A percentile compares a stretch with the other conserved stretches of the same genome.
These are phyloP conservation scores for Azemiops feae DNA, from an alignment of 2,113 vertebrate species.

Conservation along the genomic window DNA sequence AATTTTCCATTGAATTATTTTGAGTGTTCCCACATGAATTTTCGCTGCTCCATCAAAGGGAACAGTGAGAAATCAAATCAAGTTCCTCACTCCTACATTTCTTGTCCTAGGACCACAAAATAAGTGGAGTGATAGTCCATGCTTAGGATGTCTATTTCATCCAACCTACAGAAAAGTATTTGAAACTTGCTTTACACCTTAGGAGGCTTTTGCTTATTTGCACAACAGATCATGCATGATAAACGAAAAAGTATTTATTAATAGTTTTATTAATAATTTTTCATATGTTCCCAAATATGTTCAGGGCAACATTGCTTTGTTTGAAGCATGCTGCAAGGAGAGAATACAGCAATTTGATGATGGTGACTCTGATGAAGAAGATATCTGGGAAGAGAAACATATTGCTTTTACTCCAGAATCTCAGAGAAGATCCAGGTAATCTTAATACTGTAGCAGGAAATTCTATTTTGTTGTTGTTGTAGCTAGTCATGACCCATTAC, in stretches of 20 bases:
- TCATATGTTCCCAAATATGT: not conserved
- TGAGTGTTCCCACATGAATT: no score
- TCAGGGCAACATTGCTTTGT: constrained; percentile 96
- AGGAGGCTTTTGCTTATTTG: not conserved
- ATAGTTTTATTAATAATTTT: no score
- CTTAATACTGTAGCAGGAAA: not conserved
- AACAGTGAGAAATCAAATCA: no score
- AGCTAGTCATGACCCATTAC: not conserved
- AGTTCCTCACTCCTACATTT: no score
- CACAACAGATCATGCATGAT: not conserved
- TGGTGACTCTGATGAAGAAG: constrained; percentile 95
- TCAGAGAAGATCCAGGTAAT: constrained; percentile 88
- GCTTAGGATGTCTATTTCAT: not conserved
- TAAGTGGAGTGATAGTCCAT: no score
- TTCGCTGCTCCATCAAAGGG: no score
- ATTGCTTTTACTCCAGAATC: constrained; percentile 89
- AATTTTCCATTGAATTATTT: no score
- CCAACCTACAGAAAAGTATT: not conserved
- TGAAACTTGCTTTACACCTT: not conserved
- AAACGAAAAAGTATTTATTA: not conserved
- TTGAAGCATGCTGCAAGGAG: constrained; percentile 97
- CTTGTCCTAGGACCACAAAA: no score
- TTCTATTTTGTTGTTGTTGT: not conserved
- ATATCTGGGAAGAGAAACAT: constrained; percentile 98
- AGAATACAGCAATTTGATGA: constrained; percentile 98